phyloP scores from a whole-genome alignment of 1,140 invertebrate species.

The Eumaeus atala region DNA sequence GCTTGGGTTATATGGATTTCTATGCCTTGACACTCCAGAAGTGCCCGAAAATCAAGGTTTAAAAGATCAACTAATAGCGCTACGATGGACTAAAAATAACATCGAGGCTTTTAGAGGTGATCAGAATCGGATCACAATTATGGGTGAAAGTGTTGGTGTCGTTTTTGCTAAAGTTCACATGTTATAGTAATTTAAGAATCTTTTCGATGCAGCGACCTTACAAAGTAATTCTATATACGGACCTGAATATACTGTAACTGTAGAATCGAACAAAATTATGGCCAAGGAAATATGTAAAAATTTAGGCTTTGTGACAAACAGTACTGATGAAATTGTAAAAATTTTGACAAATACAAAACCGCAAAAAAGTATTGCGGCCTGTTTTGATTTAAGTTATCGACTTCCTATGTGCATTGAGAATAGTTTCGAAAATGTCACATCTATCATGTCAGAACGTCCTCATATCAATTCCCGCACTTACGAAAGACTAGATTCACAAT shows the following conservation, averaged over 20 bases:
- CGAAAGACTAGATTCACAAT: not conserved
- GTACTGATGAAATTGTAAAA: conserved; percentile 11
- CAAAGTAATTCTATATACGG: conserved; percentile 17
- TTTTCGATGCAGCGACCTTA: conserved; percentile 21
- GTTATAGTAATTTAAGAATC: conserved; percentile 12
- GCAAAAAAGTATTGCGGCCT: not conserved
- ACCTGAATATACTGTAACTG: conserved; percentile 12
- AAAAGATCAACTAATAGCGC: conserved; percentile 18
- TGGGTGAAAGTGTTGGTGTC: conserved; percentile 18
- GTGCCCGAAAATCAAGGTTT: conserved; percentile 22
- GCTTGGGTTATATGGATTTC: conserved; percentile 20
- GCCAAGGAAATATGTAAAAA: conserved; percentile 15
- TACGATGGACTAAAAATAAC: conserved; percentile 22
- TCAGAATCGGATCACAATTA: conserved; percentile 13
- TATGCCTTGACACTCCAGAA: conserved; percentile 17
- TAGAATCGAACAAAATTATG: conserved; percentile 11
- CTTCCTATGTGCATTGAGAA: conserved; percentile 16
- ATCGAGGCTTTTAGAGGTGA: conserved; percentile 20
- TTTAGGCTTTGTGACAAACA: conserved; percentile 13
- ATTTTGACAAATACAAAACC: conserved; percentile 15
- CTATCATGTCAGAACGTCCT: not conserved
- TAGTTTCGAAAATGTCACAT: conserved; percentile 4
- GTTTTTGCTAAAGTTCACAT: conserved; percentile 20
- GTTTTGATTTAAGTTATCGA: not conserved
- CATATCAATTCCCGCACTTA: not conserved